Conservation (phyloP, 2,888 invertebrate species). For the Cylloceria caligata region DNA sequence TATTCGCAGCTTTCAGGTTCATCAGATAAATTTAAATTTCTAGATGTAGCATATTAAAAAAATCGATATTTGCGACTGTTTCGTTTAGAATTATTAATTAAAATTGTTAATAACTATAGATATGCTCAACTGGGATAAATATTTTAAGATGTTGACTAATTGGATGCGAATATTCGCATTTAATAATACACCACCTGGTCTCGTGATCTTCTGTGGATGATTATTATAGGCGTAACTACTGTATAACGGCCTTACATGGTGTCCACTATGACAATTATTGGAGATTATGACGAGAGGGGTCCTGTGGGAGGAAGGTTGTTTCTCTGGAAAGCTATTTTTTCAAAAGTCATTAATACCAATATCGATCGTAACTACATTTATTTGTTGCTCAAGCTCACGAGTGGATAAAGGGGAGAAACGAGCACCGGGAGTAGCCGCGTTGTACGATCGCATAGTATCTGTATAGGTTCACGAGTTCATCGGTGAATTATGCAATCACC, state of each 20-base stretch:
- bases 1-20: background rate
- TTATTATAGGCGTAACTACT: constrained; percentile 49
- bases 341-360: constrained; percentile 66
- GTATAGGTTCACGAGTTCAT: constrained; percentile 42
- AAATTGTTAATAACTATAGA: background rate
- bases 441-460: constrained; percentile 18
- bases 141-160: background rate
- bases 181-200: constrained; percentile 8
- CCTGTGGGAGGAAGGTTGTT: constrained; percentile 23
- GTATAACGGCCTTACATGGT: constrained; percentile 30
- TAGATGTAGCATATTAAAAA: background rate
- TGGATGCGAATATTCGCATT: background rate
- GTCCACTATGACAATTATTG: constrained; percentile 31
- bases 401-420: constrained; percentile 45
- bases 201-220: constrained; percentile 33
- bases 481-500: constrained; percentile 64
- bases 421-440: constrained; percentile 38
- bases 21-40: too few species aligned
- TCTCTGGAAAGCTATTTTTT: constrained; percentile 60
- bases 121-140: background rate
- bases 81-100: background rate
- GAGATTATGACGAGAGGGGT: constrained; percentile 37
- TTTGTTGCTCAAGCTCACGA: constrained; percentile 61
- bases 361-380: constrained; percentile 63
- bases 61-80: too few species aligned